A percentile compares a stretch with the other conserved stretches of the same genome.
Conservation (phyloP, 1,140 invertebrate species). For the Pseudomyrmex dendroicus region DNA sequence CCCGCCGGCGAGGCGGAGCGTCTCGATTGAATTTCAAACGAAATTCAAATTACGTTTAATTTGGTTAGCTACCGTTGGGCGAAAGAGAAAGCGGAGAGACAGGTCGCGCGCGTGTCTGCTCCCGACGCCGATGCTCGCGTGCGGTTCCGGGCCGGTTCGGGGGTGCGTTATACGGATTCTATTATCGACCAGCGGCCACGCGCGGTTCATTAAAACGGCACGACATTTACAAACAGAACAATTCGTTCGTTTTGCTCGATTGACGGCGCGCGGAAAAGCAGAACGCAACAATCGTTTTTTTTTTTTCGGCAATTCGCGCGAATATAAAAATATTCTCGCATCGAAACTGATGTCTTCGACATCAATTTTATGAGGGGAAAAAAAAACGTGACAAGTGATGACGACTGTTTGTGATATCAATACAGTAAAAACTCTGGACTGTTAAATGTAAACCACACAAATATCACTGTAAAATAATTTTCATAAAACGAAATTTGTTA, state of each 20-base stretch:
- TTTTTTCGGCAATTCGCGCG: background rate
- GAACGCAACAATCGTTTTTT: constrained; percentile 25
- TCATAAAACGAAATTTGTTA: too few relatives aligned
- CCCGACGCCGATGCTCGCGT: constrained; percentile 52
- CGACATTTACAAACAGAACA: constrained; percentile 63
- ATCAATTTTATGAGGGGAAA: background rate
- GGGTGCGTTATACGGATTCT: constrained; percentile 70
- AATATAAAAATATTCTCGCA: constrained; percentile 23
- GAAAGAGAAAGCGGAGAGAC: constrained; percentile 28
- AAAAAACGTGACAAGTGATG: constrained; percentile 31
- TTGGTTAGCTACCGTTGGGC: constrained; percentile 75
- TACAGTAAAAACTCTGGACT: too few relatives aligned
- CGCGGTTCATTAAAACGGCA: constrained; percentile 66
- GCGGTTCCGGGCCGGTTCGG: constrained; percentile 52
- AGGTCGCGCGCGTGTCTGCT: constrained; percentile 19
- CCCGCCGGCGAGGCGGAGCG: constrained; percentile 53
- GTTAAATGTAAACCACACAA: too few relatives aligned
- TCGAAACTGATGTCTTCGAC: background rate
- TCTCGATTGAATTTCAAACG: constrained; percentile 81
- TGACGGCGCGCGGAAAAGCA: constrained; percentile 28
- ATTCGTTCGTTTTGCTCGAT: constrained; percentile 44
- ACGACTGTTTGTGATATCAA: constrained; percentile 11
- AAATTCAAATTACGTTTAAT: constrained; percentile 82
- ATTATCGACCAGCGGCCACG: constrained; percentile 66
- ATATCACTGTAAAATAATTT: too few relatives aligned